Conservation (phyloP, 35 echinoderm and acorn worm genomes). For the Eucidaris tribuloides region DNA sequence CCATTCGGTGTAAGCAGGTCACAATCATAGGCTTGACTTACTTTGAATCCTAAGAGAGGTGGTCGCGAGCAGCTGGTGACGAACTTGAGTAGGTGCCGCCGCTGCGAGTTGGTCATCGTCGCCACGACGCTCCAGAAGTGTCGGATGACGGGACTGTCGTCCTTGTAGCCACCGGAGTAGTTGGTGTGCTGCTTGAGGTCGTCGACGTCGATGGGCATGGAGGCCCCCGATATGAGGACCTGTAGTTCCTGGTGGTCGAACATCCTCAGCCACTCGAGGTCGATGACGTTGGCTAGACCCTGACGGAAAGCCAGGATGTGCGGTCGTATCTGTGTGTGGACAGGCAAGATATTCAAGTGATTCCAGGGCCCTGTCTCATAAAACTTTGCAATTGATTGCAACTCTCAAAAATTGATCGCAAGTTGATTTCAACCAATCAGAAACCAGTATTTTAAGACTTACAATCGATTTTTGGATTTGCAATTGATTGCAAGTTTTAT, state of each 20-base stretch:
- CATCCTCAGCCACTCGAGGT: constrained; percentile 92
- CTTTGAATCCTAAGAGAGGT: constrained; percentile 96
- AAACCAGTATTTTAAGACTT: no score
- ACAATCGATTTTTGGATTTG: no score
- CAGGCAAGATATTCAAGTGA: not conserved
- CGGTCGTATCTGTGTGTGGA: constrained; percentile 81
- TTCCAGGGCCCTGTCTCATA: no score
- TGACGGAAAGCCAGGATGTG: constrained; percentile 85
- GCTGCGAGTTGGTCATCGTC: constrained; percentile 49
- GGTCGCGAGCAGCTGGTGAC: constrained; percentile 93
- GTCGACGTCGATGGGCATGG: constrained; percentile 80
- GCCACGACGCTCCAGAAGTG: constrained; percentile 82
- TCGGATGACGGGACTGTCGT: constrained; percentile 71
- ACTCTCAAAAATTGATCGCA: no score
- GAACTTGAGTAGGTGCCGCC: constrained; percentile 69
- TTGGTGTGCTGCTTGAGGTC: constrained; percentile 83
- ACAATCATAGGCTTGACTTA: no score
- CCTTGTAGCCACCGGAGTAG: constrained; percentile 86
- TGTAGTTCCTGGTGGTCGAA: constrained; percentile 94
- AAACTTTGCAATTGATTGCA: no score
- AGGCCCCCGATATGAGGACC: constrained; percentile 89
- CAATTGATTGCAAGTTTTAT: no score
- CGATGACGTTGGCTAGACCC: constrained; percentile 81
- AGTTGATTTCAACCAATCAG: no score
- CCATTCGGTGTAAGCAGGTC: no score